Evolutionary conservation across 1,140 invertebrate genomes (phyloP).

Genomic region (Drosophila pruinosa): DNA sequence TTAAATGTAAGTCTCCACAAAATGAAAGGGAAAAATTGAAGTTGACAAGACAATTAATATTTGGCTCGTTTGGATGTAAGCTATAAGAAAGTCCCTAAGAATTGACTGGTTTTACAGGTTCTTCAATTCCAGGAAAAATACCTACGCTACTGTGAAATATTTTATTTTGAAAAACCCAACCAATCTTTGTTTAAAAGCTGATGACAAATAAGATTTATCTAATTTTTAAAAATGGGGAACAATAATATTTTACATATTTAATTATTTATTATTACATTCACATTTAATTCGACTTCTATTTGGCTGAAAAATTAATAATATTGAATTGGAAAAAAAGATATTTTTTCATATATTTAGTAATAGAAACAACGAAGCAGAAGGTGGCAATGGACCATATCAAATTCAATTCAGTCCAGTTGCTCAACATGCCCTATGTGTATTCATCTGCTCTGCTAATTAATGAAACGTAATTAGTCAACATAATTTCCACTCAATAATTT

Average conservation of each 20-base stretch:
- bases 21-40: constrained; percentile 78
- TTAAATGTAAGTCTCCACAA: constrained; percentile 74
- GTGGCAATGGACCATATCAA: constrained; percentile 8
- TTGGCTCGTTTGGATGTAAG: constrained; percentile 66
- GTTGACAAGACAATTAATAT: constrained; percentile 75
- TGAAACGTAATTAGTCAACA: constrained; percentile 32
- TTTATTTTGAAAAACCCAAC: neutral
- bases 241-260: no score
- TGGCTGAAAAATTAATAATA: no score
- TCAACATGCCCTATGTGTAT: neutral
- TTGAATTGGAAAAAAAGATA: neutral
- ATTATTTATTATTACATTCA: no score
- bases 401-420: constrained; percentile 1
- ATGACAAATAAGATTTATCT: no score
- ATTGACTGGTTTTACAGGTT: constrained; percentile 45
- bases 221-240: no score
- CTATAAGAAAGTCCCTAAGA: constrained; percentile 27
- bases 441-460: constrained; percentile 4
- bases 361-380: neutral
- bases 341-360: neutral
- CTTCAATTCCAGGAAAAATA: neutral
- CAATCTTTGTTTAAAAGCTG: neutral
- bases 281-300: no score
- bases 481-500: constrained; percentile 46
- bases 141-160: neutral